Evolutionary conservation across 2,888 invertebrate genomes (phyloP).

Genomic region (Tipula lateralis): DNA sequence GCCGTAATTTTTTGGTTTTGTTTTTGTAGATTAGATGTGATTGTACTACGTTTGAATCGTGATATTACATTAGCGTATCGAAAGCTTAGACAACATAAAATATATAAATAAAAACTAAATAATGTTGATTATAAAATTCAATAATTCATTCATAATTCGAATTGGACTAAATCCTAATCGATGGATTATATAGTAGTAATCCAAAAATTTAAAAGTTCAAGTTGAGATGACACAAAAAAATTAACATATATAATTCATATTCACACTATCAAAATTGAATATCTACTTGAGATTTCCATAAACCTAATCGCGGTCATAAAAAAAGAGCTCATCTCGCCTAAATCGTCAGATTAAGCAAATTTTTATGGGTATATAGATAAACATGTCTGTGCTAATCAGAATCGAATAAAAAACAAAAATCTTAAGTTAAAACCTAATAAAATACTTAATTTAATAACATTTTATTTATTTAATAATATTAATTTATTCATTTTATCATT

Average conservation of each 20-base stretch:
- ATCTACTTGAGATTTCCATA: not conserved
- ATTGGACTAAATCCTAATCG: not conserved
- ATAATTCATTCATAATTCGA: not conserved
- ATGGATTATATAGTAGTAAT: not conserved
- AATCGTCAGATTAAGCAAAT: constrained; percentile 15
- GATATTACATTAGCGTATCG: not conserved
- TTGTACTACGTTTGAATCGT: not conserved
- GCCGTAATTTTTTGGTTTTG: not conserved
- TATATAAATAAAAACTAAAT: not conserved
- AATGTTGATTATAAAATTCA: not conserved
- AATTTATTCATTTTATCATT: not conserved
- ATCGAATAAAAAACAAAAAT: not conserved
- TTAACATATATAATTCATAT: constrained; percentile 19
- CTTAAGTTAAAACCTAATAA: not conserved
- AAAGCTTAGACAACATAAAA: too few relatives aligned
- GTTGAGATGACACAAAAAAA: not conserved
- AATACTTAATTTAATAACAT: not conserved
- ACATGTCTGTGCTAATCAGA: constrained; percentile 11
- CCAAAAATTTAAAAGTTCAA: not conserved
- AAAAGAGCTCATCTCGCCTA: not conserved
- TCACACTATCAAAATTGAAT: not conserved
- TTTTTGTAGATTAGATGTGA: not conserved
- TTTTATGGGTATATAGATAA: not conserved
- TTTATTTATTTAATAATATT: not conserved
- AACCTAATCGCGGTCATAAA: constrained; percentile 11